Base-by-base conservation (phyloP, 1,140 invertebrate genomes). In the Caenorhabditis remanei region DNA sequence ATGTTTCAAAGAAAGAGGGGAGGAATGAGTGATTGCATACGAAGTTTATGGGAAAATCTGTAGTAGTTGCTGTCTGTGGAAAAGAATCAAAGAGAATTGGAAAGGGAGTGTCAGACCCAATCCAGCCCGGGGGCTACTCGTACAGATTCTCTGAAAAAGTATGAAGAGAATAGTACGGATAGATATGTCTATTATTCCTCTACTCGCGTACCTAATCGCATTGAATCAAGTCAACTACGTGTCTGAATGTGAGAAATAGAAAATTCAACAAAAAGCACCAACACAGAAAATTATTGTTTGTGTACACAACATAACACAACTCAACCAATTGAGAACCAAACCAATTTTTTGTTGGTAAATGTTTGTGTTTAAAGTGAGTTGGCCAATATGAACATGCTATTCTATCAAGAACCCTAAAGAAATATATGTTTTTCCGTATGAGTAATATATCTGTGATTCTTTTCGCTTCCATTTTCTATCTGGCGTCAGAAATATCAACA, bases 31-130 rank as follows among this genome's bases (percentile, higher is more conserved):
- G 71, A 79, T 79, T 79, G 71, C 71, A 50, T 79, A 50, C 46
- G 71, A 79, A 79, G 43, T 79, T 79, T 48, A 79, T 79, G 71
- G 71, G 71, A 79, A 75, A 79, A 79, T 79, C 71, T 79, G 46
- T 79, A 21, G 71, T 50, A 24, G 71, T 71, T 46, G 40, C 13
- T 43, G 71, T 48, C n/a, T 50, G 71, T 24, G n/a, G 43, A 79
- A 8, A n/a, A 79, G 14, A n/a, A 79, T 46, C 0, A 41, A 79
- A 79, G 41, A n/a, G 21, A 46, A 79, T 46, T 71, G 21, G 14
- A 71, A 71, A 53, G 71, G 71, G 71, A 79, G 71, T 79, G 71
- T 71, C 63, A 19, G 56, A 32, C 65, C 43, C 71, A 24, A 79
- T 41, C 71, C 71, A 71, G 65, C 61, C 56, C n/a, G n/a, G 24